A percentile compares a stretch with the other conserved stretches of the same genome.
Conservation (phyloP, 2,888 invertebrate genomes). For the Sepiola atlantica region DNA sequence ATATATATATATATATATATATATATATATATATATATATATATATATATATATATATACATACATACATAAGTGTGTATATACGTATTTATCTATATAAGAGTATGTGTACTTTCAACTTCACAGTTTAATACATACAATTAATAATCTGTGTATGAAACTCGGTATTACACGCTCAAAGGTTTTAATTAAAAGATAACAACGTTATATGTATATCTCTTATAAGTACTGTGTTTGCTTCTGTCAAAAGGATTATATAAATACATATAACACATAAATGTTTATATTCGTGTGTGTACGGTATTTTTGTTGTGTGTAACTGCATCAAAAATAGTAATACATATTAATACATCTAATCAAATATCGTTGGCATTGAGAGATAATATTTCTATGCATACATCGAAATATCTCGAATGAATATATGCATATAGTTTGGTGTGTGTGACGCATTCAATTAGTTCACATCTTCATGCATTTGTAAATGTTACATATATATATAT, state of each 20-base stretch:
- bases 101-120: neutral
- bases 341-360: neutral
- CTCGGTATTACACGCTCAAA: neutral
- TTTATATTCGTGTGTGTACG: neutral
- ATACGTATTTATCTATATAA: neutral
- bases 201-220: neutral
- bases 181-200: neutral
- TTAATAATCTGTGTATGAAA: neutral
- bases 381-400: conserved; percentile 14
- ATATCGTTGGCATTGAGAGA: neutral
- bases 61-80: neutral
- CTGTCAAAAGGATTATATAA: too few species aligned
- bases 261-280: neutral
- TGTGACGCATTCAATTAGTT: neutral
- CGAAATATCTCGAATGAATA: neutral
- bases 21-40: conserved; percentile 36
- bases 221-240: neutral
- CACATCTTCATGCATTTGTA: neutral
- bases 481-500: neutral
- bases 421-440: neutral
- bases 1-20: neutral
- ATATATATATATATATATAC: conserved; percentile 40
- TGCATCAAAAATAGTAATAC: neutral
- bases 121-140: neutral
- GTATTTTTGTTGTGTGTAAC: neutral